Evolutionary conservation across 2,113 vertebrate species (phyloP), one percentile per base, ranked within the genome.

Genomic region (Paralichthys olivaceus): DNA sequence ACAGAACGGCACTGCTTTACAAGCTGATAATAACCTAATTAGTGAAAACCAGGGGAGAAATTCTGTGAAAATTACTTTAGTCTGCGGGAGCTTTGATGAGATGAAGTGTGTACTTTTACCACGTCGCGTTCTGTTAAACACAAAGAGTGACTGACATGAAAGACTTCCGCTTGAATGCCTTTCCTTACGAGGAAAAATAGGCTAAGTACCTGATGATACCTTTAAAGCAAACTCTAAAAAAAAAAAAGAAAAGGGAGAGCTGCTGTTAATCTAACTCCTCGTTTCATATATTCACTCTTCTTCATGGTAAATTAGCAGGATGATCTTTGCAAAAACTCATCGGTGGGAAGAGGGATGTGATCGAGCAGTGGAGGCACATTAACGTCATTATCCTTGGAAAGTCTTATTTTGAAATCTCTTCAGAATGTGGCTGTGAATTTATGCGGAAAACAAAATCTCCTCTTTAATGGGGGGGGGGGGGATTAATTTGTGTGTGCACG

Each of bases 351-450:
- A 69, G 37, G 62, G 75, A 58, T 23, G 17, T 54, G 9, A 62
- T 79, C 23, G 59, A 59, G 79, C 60, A 40, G 62, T 62, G 17
- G 40, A 11, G 23, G 20, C 43, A 60, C 54, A 79, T 86, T 87
- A 78, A 69, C 79, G 83, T 87, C 67, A 80, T 89, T 75, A 82
- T 80, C 56, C 59, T 57, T 63, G 54, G 58, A 77, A 68, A 77
- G 61, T 14, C 79, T 69, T 58, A 70, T 88, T 87, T 75, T 67
- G 70, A 75, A 72, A 78, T 83, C 61, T 60, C 63, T 66, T 73
- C 65, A 70, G 69, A 80, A 70, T 69, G 66, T 59, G 62, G 71
- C 68, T 45, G 14, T 65, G 77, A 81, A 79, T 72, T 51, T 60
- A 72, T 64, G 72, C 65, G 71, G 58, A 55, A 77, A 80, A 66